Base-by-base conservation (phyloP, 2,797 vertebrate genomes). In the Amazona finschi region DNA sequence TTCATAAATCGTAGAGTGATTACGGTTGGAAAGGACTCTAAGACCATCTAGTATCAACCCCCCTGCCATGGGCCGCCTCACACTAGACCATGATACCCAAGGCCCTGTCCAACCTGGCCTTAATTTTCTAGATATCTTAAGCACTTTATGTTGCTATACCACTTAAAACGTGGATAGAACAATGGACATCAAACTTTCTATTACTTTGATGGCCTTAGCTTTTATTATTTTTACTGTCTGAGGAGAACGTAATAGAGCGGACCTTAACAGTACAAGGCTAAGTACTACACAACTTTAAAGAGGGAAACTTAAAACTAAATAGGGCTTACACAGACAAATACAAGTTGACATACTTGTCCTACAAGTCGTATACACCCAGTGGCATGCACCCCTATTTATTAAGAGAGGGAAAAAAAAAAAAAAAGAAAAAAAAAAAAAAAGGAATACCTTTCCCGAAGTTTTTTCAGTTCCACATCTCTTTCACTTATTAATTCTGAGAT, bases 401-500 rank as follows among this genome's bases (percentile, higher is more conserved):
- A 39, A 39, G 8, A 38, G 5, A 19, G 14, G 4, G 2, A 1
- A 13, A 30, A 15, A 52, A 66, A 62, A 30, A n/a, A 19, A 67
- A 22, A 24, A 38, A n/a, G n/a, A 17, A 73, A 16, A 52, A 66
- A 60, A 30, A n/a, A 19, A 67, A 22, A 24, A 38, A 17, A 73
- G 5, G 2, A 90, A 89, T 97, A 99, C 99, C 99, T 99, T 97
- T 99, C 99, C 85, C 98, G 98, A 19, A 99, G 97, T 86, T 99
- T 99, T 97, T 99, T 99, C 77, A 98, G 43, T 80, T 98, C 99
- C 98, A 99, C 99, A 38, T 99, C 99, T 96, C 99, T 98, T 97
- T 99, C 99, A 19, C 99, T 98, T 97, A 99, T 99, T 94, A 99
- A 98, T 98, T 99, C 99, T 3, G 99, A 99, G 96, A 99, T 99